Evolutionary conservation across 1,140 invertebrate species (phyloP).

Genomic region (Triops cancriformis): DNA sequence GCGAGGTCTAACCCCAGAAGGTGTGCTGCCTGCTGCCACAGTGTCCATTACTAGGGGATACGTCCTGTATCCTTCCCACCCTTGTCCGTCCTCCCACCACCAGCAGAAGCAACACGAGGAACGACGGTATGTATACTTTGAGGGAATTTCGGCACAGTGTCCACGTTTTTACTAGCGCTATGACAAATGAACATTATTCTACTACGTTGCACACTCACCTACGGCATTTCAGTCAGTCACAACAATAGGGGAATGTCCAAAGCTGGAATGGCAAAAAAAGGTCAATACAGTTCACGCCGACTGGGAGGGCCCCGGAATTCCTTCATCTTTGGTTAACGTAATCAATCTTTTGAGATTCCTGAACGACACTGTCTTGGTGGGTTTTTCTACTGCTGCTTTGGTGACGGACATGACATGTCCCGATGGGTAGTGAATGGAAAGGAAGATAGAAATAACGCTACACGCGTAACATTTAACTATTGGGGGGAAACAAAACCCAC

Average conservation of each 20-base stretch:
- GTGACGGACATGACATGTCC: not conserved
- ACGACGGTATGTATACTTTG: not conserved
- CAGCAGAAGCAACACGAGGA: not conserved
- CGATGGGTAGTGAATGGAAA: too few species aligned
- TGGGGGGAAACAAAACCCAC: not conserved
- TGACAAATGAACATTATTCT: not conserved
- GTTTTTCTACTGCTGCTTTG: not conserved
- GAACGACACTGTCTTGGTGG: not conserved
- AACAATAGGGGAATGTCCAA: not conserved
- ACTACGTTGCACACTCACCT: not conserved
- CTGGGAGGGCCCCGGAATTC: not conserved
- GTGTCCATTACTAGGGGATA: not conserved
- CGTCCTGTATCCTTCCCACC: not conserved
- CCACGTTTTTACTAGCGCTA: not conserved
- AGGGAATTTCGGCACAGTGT: not conserved
- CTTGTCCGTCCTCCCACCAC: not conserved
- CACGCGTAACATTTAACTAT: not conserved
- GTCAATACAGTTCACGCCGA: not conserved
- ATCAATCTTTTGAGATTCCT: not conserved
- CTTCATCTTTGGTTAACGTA: not conserved
- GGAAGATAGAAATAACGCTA: not conserved
- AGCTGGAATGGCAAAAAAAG: not conserved
- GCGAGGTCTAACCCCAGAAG: not conserved
- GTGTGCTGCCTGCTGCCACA: slow-evolving; percentile 7
- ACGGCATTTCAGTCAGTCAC: not conserved